Evolutionary conservation across 1,140 invertebrate genomes (phyloP), one percentile per base, ranked within the genome.

Genomic region (Brachionus calyciflorus): DNA sequence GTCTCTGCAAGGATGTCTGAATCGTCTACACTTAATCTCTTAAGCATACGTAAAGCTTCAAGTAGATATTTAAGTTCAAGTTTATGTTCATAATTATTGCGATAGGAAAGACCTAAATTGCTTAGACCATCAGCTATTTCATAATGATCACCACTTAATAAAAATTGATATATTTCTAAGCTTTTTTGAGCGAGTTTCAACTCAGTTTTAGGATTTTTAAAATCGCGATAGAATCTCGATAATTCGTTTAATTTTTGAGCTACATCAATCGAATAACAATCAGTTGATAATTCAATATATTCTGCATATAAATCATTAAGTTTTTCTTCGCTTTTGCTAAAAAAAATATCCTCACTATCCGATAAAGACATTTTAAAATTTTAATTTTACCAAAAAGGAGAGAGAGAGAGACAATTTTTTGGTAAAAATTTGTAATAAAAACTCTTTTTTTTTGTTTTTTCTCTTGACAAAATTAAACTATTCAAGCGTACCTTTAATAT

Each of bases 131-230:
- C 37, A 21, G 60, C 60, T 10, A 21, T 65, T 0, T 37, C 37
- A 10, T 44, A 1, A 10, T 65, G 60, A 37, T 65, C 60, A 19
- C 60, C 60, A 2, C 24, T 41, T 9, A 65, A n/a, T 1, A 65
- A 37, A n/a, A 14, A 26, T 2, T 24, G 33, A 12, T 65, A 44
- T 21, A 65, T 24, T 65, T 65, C 60, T 24, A 65, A 37, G 9
- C 37, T 44, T 65, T 65, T 65, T 46, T 65, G 60, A 26, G 40
- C 60, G 12, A 24, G 21, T 65, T 41, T 65, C 2, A 65, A 28
- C 60, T 65, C 60, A 37, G 37, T 12, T 24, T 21, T 65, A 6
- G 17, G 21, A 9, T 41, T 41, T 14, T 44, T 24, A 30, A 65
- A 37, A 9, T 44, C 19, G 12, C 60, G 37, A 37, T 60, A 17